These are phyloP conservation scores for Ciconia boyciana DNA, from an alignment of 2,113 vertebrate genomes.

Conservation along the genomic window DNA sequence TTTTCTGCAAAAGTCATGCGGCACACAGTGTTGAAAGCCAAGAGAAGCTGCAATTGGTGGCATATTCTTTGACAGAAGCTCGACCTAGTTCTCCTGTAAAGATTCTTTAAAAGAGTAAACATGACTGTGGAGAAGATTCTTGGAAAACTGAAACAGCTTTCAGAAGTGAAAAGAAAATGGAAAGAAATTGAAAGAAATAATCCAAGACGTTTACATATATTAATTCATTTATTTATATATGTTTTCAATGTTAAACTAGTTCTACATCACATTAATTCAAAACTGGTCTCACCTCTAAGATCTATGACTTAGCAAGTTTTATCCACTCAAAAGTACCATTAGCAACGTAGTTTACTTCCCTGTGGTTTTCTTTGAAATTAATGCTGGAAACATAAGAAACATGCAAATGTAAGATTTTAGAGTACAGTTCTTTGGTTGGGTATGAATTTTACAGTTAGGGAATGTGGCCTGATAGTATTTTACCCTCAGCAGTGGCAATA, in stretches of 20 bases:
- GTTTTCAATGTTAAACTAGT: not conserved
- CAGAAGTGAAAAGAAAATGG: not conserved
- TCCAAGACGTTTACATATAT: not conserved
- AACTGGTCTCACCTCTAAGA: not conserved
- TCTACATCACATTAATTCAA: not conserved
- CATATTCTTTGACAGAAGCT: not conserved
- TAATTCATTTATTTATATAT: conserved; percentile 29
- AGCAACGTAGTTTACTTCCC: not conserved
- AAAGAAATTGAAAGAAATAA: not conserved
- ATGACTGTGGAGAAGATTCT: not conserved
- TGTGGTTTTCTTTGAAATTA: not conserved
- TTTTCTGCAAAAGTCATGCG: not conserved
- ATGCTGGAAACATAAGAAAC: conserved; percentile 10
- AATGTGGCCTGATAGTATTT: not conserved
- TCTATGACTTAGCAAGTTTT: not conserved
- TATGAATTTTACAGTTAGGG: not conserved
- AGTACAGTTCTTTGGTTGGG: not conserved
- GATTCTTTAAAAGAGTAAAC: not conserved
- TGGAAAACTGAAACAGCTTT: not conserved
- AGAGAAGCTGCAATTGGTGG: not conserved
- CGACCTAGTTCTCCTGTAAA: not conserved
- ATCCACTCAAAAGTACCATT: not conserved
- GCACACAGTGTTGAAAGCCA: not conserved
- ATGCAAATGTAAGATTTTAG: not conserved
- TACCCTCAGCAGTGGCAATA: not conserved